Evolutionary conservation across 2,888 invertebrate species (phyloP), one percentile per base, ranked within the genome.

Genomic region (Abrostola tripartita): DNA sequence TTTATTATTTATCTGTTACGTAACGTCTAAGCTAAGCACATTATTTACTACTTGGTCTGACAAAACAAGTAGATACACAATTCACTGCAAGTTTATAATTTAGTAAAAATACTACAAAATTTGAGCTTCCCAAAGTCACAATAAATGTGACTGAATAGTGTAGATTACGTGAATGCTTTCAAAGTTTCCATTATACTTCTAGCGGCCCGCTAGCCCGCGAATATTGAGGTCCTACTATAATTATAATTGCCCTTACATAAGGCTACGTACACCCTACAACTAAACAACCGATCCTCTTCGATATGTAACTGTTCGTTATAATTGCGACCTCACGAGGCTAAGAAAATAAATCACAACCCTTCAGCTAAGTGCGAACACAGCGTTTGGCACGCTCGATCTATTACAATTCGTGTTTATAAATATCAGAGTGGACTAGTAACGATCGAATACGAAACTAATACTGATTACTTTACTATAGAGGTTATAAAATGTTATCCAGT

Each of bases 341-440:
- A 65, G 65, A 81, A 85, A 76, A 85, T 78, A 74, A 85, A 83
- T 90, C 91, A 92, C 91, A 92, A 91, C 91, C 90, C 83, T 84
- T 78, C 57, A 53, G 51, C 75, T 79, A 71, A 69, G 56, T 75
- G 47, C 56, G 71, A 71, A 77, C 74, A 70, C 76, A 70, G 72
- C 76, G 6, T 78, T 78, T 79, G 79, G 79, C 88, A 86, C 88
- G 86, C 38, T 63, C 76, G 82, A 72, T 80, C 80, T 78, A 71
- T 78, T 74, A 74, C 62, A 69, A 76, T 75, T 78, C 74, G 64
- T 81, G 80, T 68, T 68, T 64, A 52, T 41, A 41, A 58, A 62
- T 54, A 79, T 59, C 51, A 57, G 60, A 12, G 52, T 66, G 64
- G 78, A 82, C 81, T 81, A 85, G 81, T 65, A 71, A 80, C 76